Base-by-base conservation (phyloP, 2,797 vertebrate species). In the Myiothlypis chrysogaster region DNA sequence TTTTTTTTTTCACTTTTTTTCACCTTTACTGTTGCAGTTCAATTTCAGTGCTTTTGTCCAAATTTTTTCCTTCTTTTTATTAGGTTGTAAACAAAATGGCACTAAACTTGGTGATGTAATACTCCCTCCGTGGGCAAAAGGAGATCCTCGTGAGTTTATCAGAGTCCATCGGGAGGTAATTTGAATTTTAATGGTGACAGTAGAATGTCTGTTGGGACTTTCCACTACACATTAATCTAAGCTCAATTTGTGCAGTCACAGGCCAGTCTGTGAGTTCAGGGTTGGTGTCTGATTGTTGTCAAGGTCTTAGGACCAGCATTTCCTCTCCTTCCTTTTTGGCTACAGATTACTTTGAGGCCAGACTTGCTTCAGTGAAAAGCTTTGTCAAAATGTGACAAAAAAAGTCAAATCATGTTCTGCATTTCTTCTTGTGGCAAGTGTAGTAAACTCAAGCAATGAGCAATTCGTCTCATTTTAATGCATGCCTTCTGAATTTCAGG, bases 131-230 rank as follows among this genome's bases (percentile, higher is more conserved):
- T 99, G 99, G 99, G 99, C 99, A 70, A 99, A 99, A 97, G 99
- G 99, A 32, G 99, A 99, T 97, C 99, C 99, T 2, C 98, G 99
- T 55, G 99, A 99, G 97, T 99, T 99, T 96, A 99, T 99, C 97
- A 97, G 99, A 84, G 99, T 99, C 89, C 99, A 99, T 97, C 98
- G 99, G 92, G 99, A 99, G 98, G 99, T 99, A 98, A 97, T 75
- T 37, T 43, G 41, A 52, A 12, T 66, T 89, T 50, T 50, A 68
- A 70, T 82, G 22, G 49, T 52, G 32, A 77, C 23, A 37, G 5
- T 25, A 75, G 30, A 30, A 34, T 2, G 2, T 59, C 34, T 25
- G 0, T 21, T 87, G 78, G 28, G 60, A 37, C 56, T 69, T 80
- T 10, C 17, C 57, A 20, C 21, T 65, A 17, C 32, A 2, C 14